Conservation (phyloP, 35 echinoderm and acorn worm genomes). For the Lytechinus pictus region DNA sequence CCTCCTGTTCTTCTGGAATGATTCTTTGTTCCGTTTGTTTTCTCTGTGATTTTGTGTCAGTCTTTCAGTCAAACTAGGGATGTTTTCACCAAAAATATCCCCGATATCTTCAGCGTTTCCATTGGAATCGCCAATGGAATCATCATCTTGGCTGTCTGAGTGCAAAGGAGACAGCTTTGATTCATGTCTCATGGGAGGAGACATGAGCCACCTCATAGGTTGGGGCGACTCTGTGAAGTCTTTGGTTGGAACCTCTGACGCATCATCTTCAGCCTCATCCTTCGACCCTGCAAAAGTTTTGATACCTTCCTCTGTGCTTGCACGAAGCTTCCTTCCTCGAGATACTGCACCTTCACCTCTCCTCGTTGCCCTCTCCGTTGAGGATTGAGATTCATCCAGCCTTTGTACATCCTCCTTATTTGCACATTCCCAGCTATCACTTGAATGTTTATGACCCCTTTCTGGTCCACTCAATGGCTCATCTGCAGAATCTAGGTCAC, state of each 20-base stretch:
- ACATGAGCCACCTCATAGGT: slow-evolving; percentile 10
- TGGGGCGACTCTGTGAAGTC: slow-evolving; percentile 35
- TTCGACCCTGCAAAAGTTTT: neutral
- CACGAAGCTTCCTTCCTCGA: neutral
- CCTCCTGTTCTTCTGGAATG: neutral
- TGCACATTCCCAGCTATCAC: neutral
- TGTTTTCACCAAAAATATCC: neutral
- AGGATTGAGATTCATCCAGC: neutral
- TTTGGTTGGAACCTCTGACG: neutral
- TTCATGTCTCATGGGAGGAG: neutral
- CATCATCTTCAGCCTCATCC: neutral
- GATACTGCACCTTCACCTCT: neutral
- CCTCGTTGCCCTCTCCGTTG: neutral
- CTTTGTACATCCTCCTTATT: neutral
- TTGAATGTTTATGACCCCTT: neutral
- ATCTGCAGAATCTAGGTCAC: neutral
- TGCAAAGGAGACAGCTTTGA: neutral
- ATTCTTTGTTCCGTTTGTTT: neutral
- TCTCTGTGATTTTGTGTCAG: slow-evolving; percentile 21
- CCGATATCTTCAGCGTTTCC: neutral
- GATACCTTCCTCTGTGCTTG: neutral
- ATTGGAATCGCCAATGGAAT: neutral
- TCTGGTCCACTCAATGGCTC: neutral
- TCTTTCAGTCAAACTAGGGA: slow-evolving; percentile 56
- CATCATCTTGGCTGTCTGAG: slow-evolving; percentile 23